These are phyloP conservation scores for Plusia festucae DNA, from an alignment of 2,888 invertebrate genomes.

Conservation along the genomic window DNA sequence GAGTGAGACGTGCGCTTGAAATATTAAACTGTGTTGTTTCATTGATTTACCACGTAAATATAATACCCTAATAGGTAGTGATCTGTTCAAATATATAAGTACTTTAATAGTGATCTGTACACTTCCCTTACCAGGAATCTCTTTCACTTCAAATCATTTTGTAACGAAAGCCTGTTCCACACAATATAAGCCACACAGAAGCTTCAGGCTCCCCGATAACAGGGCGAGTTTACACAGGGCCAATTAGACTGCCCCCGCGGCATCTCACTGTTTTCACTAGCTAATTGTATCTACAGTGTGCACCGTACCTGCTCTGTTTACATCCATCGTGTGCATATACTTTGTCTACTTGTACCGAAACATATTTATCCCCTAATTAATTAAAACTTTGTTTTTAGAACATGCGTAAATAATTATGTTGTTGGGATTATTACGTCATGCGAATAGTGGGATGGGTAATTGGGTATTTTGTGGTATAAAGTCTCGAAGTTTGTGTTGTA, in stretches of 20 bases:
- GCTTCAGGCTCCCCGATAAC: conserved; percentile 83
- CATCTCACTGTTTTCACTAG: conserved; percentile 77
- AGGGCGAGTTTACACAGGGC: conserved; percentile 86
- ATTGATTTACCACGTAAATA: too few species aligned
- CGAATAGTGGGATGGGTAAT: not conserved
- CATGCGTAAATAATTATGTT: conserved; percentile 1
- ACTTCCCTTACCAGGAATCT: too few species aligned
- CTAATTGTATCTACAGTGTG: conserved; percentile 75
- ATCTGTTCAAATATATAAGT: too few species aligned
- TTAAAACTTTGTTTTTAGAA: conserved; percentile 20
- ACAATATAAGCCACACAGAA: conserved; percentile 15
- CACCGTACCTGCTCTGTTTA: conserved; percentile 55
- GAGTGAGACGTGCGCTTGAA: too few species aligned
- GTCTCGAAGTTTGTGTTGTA: too few species aligned
- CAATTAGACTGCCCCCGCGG: conserved; percentile 84
- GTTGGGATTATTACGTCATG: not conserved
- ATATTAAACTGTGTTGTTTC: too few species aligned
- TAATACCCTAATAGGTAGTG: too few species aligned
- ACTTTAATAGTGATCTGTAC: too few species aligned
- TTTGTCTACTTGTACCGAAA: conserved; percentile 36
- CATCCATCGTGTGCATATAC: conserved; percentile 42
- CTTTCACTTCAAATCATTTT: not conserved
- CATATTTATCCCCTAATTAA: conserved; percentile 47
- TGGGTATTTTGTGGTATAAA: not conserved
- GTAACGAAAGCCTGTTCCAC: conserved; percentile 41